Base-by-base conservation (phyloP, 2,888 invertebrate species). In the Meloe dianella region DNA sequence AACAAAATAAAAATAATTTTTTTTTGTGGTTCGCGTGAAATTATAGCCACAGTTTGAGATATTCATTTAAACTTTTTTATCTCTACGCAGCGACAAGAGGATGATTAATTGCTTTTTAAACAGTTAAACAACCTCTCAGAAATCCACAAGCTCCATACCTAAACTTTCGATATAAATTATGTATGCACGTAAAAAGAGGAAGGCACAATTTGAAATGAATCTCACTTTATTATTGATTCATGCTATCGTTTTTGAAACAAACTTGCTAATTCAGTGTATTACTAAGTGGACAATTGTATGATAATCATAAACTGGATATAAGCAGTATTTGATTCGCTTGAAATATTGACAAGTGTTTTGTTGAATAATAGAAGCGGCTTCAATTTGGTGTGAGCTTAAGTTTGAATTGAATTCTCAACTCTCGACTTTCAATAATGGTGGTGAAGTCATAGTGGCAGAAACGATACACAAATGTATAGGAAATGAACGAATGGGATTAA, bases 31-130 rank as follows among this genome's bases (percentile, higher is more conserved):
- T 74, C 71, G 65, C 65, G 65, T 66, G 69, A 73, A 74, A 73
- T 73, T 73, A 62, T 64, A 65, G 71, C 72, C 75, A 76, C 77
- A 73, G 74, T 77, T 77, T 76, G 73, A 76, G 76, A 76, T 78
- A 77, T 78, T 77, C 77, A 76, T 77, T 78, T 74, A 78, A 78
- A 78, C 72, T 77, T 78, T 78, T 76, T 74, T 75, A 76, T 78
- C 75, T 76, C 73, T 70, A 64, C 8, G 70, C 71, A 73, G 75
- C 75, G 78, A 78, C 77, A 77, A 74, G 75, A 66, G 74, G 73
- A 75, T 77, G 78, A 78, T 78, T 61, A 35, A 68, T 68, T 60
- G 74, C 77, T 76, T 76, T 77, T 75, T 76, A 75, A 76, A 74
- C 73, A 75, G 73, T 76, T 72, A 71, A 74, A 71, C 70, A 68